These are phyloP conservation scores for Xenops minutus DNA, from an alignment of 2,797 vertebrate species.

Conservation along the genomic window DNA sequence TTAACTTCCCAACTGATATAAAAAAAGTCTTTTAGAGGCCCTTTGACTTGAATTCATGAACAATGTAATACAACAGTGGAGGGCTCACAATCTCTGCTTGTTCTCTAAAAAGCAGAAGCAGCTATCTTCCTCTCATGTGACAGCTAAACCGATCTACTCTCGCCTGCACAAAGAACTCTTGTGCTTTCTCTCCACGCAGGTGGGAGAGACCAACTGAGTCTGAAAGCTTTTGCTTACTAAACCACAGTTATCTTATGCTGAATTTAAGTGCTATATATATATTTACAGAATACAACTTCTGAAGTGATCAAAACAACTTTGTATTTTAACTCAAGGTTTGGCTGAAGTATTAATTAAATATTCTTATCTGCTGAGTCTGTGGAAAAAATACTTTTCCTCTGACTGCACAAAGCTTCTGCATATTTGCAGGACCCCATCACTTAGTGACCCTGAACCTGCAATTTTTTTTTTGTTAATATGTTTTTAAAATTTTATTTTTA, in stretches of 20 bases:
- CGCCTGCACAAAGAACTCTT: slow-evolving; percentile 74
- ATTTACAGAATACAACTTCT: background rate
- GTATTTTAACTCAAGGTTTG: background rate
- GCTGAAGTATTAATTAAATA: background rate
- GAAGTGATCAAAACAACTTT: background rate
- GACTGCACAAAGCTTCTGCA: background rate
- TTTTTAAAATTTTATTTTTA: background rate
- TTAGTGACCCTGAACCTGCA: background rate
- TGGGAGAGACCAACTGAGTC: slow-evolving; percentile 63
- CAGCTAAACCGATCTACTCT: slow-evolving; percentile 69
- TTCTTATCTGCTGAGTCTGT: background rate
- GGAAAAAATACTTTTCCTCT: background rate
- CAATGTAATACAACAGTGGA: slow-evolving; percentile 60
- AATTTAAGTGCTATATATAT: background rate
- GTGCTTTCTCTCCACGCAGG: slow-evolving; percentile 64
- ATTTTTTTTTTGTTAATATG: background rate
- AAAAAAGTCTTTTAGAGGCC: slow-evolving; percentile 46
- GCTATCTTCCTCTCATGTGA: slow-evolving; percentile 75
- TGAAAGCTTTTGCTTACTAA: slow-evolving; percentile 58
- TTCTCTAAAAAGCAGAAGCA: slow-evolving; percentile 67
- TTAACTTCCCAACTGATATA: slow-evolving; percentile 35
- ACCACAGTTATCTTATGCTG: background rate
- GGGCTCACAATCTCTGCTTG: slow-evolving; percentile 68
- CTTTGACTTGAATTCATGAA: slow-evolving; percentile 44
- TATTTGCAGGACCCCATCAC: background rate